These are phyloP conservation scores for Trididemnum miniatum DNA, from an alignment of 23 tunicate species.

Conservation along the genomic window DNA sequence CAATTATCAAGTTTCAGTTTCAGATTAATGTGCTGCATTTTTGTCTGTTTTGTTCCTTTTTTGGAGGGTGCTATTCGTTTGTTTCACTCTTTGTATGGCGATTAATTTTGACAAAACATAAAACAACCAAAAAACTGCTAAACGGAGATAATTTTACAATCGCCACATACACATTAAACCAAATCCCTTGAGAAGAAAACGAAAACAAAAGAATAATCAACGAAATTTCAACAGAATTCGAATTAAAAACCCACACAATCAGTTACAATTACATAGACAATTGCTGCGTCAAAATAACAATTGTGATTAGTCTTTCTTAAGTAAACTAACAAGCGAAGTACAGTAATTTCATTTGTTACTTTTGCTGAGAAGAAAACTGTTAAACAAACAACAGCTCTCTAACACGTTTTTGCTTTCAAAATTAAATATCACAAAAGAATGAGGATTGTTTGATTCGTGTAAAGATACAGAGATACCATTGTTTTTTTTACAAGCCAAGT, in stretches of 20 bases:
- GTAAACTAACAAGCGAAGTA: not conserved
- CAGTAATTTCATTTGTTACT: not conserved
- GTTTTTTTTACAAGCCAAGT: no score
- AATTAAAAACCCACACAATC: not conserved
- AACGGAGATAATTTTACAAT: not conserved
- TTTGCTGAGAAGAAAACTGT: not conserved
- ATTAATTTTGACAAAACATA: no score
- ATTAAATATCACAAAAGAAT: no score
- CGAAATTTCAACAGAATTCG: not conserved
- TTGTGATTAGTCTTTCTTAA: not conserved
- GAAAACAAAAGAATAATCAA: conserved; percentile 3
- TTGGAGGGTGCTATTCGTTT: no score
- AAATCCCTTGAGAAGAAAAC: not conserved
- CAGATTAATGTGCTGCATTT: no score
- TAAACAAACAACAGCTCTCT: not conserved
- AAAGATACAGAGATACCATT: no score
- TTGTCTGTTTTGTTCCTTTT: no score
- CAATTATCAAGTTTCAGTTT: not conserved
- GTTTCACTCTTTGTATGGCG: no score
- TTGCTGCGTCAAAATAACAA: not conserved
- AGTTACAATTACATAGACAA: not conserved
- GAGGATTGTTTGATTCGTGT: no score
- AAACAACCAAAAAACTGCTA: no score
- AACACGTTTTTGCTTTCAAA: not conserved
- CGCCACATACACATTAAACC: not conserved